Evolutionary conservation across 2,797 vertebrate species (phyloP).

Genomic region (Atherinosoma microstoma): DNA sequence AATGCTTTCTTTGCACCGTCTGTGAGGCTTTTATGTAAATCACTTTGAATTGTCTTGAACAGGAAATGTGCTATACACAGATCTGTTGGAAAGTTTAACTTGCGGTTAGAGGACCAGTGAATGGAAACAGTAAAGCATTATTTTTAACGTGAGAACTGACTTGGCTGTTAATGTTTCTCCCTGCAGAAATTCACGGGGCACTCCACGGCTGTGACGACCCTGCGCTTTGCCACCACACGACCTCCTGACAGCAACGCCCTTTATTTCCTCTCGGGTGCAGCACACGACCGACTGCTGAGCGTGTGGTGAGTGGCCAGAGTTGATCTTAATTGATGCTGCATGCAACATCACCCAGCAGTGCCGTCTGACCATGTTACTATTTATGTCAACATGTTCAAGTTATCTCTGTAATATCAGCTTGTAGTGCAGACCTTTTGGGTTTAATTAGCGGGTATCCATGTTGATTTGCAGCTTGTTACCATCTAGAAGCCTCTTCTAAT

Average conservation of each 20-base stretch:
- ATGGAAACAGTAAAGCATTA: too few relatives aligned
- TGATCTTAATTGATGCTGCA: rapidly evolving
- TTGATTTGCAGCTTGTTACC: background rate
- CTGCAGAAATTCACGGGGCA: slow-evolving; percentile 96
- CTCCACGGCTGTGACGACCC: slow-evolving; percentile 91
- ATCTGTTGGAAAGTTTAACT: background rate
- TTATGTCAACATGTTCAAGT: background rate
- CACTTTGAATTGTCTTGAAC: too few relatives aligned
- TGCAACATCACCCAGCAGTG: background rate
- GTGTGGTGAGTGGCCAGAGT: slow-evolving; percentile 89
- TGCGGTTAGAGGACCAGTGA: too few relatives aligned
- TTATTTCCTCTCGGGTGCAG: slow-evolving; percentile 95
- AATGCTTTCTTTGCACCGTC: too few relatives aligned
- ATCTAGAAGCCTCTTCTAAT: background rate
- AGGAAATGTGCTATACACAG: too few relatives aligned
- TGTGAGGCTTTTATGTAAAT: too few relatives aligned
- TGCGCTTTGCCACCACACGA: slow-evolving; percentile 91
- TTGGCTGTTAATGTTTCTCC: slow-evolving; percentile 7
- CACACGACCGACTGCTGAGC: slow-evolving; percentile 93
- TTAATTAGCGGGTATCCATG: background rate
- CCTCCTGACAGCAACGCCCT: slow-evolving; percentile 91
- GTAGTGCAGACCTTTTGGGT: background rate
- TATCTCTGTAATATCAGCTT: background rate
- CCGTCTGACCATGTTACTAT: background rate
- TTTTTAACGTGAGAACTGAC: background rate